Evolutionary conservation across 2,797 vertebrate genomes (phyloP).

Genomic region (Manis crassicaudata): DNA sequence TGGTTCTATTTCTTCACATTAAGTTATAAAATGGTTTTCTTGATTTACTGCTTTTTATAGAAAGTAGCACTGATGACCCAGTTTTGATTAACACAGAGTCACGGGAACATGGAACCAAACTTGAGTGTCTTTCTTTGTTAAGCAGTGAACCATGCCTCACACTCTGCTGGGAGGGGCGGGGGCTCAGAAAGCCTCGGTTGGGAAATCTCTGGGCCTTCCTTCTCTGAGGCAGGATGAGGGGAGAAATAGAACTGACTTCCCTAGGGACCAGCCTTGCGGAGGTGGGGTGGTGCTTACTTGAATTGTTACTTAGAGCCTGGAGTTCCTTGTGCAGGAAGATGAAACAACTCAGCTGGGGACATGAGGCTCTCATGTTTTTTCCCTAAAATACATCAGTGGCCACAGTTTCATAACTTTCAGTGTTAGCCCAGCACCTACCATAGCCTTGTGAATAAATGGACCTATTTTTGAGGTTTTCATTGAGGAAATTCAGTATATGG

Average conservation of each 20-base stretch:
- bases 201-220: neutral
- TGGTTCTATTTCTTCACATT: conserved; percentile 36
- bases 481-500: neutral
- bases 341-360: neutral
- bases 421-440: neutral
- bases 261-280: neutral
- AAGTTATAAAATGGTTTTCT: conserved; percentile 64
- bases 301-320: neutral
- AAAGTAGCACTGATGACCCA: conserved; percentile 7
- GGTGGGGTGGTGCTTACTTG: neutral
- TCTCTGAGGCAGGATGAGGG: neutral
- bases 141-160: conserved; percentile 14
- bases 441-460: neutral
- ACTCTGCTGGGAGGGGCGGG: neutral
- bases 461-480: neutral
- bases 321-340: neutral
- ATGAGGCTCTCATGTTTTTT: neutral
- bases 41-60: conserved; percentile 67
- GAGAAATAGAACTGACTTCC: neutral
- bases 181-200: neutral
- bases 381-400: neutral
- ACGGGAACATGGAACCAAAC: conserved; percentile 49
- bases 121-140: conserved; percentile 54
- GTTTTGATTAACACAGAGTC: conserved; percentile 67
- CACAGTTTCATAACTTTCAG: neutral